A percentile compares a stretch with the other conserved stretches of the same genome.
These are phyloP conservation scores for Exocentrus adspersus DNA, from an alignment of 2,888 invertebrate genomes.

Conservation along the genomic window DNA sequence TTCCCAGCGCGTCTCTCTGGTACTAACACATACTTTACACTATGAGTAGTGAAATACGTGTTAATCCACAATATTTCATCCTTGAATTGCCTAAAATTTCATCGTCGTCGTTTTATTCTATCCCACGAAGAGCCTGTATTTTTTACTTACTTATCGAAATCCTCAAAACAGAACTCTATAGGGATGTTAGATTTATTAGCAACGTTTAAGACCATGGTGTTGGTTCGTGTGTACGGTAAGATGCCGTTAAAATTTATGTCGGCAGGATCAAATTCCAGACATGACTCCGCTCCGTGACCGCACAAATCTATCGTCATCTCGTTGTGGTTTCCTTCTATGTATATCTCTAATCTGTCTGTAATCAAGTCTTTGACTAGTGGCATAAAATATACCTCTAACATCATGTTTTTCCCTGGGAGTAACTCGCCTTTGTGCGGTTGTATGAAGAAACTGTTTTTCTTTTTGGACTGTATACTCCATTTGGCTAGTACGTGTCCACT, in stretches of 20 bases:
- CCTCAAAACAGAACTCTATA: slow-evolving; percentile 75
- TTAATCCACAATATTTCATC: slow-evolving; percentile 58
- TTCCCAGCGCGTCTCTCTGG: slow-evolving; percentile 59
- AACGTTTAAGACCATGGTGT: slow-evolving; percentile 69
- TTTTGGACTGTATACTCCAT: slow-evolving; percentile 64
- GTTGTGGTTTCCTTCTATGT: slow-evolving; percentile 67
- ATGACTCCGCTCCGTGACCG: slow-evolving; percentile 68
- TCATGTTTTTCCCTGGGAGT: slow-evolving; percentile 65
- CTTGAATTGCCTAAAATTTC: slow-evolving; percentile 51
- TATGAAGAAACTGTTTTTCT: slow-evolving; percentile 50
- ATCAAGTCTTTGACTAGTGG: slow-evolving; percentile 65
- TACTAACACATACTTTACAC: slow-evolving; percentile 58
- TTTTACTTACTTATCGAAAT: slow-evolving; percentile 71
- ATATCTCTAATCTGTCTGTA: slow-evolving; percentile 54
- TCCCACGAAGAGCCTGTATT: not conserved
- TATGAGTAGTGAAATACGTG: slow-evolving; percentile 59
- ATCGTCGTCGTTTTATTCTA: too few species aligned
- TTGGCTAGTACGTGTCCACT: slow-evolving; percentile 69
- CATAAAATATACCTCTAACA: slow-evolving; percentile 69
- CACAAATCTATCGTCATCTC: slow-evolving; percentile 64
- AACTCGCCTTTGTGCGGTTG: slow-evolving; percentile 64
- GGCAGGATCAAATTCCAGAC: slow-evolving; percentile 65
- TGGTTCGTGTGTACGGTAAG: slow-evolving; percentile 69
- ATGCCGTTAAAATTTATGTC: slow-evolving; percentile 70
- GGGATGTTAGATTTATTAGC: slow-evolving; percentile 74